phyloP scores from a whole-genome alignment of 2,888 invertebrate genomes.

The Cordilura impudica region DNA sequence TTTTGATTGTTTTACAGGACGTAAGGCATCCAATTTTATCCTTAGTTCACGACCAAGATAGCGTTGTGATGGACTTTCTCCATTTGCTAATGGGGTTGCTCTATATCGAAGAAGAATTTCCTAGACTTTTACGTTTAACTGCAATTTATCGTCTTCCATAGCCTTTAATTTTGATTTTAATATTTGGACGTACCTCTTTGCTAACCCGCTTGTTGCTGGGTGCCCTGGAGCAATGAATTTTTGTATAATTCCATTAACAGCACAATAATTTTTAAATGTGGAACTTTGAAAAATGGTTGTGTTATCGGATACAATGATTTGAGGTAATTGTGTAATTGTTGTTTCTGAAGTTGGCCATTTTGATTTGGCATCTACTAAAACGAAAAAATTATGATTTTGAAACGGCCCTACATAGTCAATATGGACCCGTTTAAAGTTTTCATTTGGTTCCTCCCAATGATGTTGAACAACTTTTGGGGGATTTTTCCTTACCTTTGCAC shows the following conservation, averaged over 20 bases:
- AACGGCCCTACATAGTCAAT: too few species aligned
- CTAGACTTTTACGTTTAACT: too few species aligned
- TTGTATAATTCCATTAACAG: conserved; percentile 4
- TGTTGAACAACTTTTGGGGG: too few species aligned
- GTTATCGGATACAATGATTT: conserved; percentile 43
- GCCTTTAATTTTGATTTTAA: too few species aligned
- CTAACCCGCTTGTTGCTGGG: conserved; percentile 23
- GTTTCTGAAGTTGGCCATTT: conserved; percentile 36
- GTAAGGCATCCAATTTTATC: conserved; percentile 31
- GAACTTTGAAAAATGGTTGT: conserved; percentile 27
- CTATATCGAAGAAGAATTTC: too few species aligned
- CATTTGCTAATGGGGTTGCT: too few species aligned
- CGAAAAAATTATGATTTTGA: conserved; percentile 12
- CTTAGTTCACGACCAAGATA: conserved; percentile 23
- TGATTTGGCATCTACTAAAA: conserved; percentile 27
- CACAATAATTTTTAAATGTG: conserved; percentile 11
- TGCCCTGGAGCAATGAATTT: conserved; percentile 38
- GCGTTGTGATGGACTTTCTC: conserved; percentile 36
- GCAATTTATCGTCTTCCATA: too few species aligned
- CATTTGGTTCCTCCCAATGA: conserved; percentile 21
- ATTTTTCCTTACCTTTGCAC: conserved; percentile 19
- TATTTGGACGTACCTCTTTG: too few species aligned
- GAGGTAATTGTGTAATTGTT: conserved; percentile 3
- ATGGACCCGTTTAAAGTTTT: conserved; percentile 33
- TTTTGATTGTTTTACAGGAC: conserved; percentile 15